Evolutionary conservation across 2,888 invertebrate genomes (phyloP).

Genomic region (Sphaerophoria rueppellii): DNA sequence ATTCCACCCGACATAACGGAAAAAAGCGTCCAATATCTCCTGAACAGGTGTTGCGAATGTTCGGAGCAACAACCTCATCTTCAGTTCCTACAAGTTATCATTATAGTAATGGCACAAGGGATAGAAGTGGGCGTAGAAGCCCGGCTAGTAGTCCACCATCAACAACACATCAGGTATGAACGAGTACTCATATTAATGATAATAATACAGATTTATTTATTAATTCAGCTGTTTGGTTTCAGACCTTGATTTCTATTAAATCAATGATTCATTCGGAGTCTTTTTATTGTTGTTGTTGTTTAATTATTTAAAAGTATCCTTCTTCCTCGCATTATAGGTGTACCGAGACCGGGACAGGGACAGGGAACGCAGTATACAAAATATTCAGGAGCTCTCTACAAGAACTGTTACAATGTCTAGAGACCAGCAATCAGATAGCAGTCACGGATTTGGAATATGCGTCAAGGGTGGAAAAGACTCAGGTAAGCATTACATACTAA

Average conservation of each 20-base stretch:
- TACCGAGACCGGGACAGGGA: slow-evolving; percentile 85
- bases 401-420: slow-evolving; percentile 93
- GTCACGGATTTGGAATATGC: slow-evolving; percentile 94
- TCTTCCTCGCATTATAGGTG: slow-evolving; percentile 80
- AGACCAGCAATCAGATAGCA: slow-evolving; percentile 89
- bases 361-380: slow-evolving; percentile 84
- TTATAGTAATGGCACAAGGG: slow-evolving; percentile 82
- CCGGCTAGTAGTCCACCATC: slow-evolving; percentile 91
- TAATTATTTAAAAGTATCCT: not conserved
- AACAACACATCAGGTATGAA: slow-evolving; percentile 88
- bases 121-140: slow-evolving; percentile 83
- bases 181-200: not conserved
- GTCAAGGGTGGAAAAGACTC: slow-evolving; percentile 95
- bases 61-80: slow-evolving; percentile 84
- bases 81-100: slow-evolving; percentile 83
- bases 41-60: slow-evolving; percentile 89
- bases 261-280: slow-evolving; percentile 6
- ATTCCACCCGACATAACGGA: slow-evolving; percentile 83
- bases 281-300: not conserved
- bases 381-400: slow-evolving; percentile 89
- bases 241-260: not conserved
- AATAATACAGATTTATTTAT: not conserved
- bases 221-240: not conserved
- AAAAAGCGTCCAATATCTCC: slow-evolving; percentile 92
- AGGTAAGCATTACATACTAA: slow-evolving; percentile 83